A percentile compares a stretch with the other conserved stretches of the same genome.
Evolutionary conservation across 1,140 invertebrate genomes (phyloP).

Genomic region (Diorhabda carinulata): DNA sequence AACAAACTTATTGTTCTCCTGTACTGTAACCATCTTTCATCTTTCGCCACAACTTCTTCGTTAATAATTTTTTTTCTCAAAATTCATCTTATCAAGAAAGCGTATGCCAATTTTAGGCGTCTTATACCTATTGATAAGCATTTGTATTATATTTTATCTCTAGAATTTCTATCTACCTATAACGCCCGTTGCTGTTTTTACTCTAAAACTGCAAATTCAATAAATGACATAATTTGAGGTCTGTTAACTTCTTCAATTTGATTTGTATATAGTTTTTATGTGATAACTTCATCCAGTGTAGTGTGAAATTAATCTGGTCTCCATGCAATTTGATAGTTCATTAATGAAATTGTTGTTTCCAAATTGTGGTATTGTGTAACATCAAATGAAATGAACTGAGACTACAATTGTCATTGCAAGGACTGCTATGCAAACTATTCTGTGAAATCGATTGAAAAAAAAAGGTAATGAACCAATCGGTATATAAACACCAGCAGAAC

Average conservation of each 20-base stretch:
- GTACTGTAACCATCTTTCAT: too few species aligned
- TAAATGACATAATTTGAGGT: neutral
- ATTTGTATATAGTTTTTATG: slow-evolving; percentile 4
- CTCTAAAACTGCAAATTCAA: neutral
- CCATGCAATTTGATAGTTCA: slow-evolving; percentile 9
- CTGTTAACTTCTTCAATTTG: neutral
- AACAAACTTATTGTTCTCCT: too few species aligned
- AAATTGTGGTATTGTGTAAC: slow-evolving; percentile 4
- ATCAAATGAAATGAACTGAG: slow-evolving; percentile 3
- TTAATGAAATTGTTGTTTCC: slow-evolving; percentile 9
- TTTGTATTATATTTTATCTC: too few species aligned
- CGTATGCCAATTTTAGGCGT: too few species aligned
- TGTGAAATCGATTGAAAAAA: neutral
- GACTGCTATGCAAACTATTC: neutral
- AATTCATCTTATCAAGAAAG: too few species aligned
- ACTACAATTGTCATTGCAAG: neutral
- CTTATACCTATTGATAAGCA: too few species aligned
- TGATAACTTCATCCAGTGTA: neutral
- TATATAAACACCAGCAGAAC: too few species aligned
- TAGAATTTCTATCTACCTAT: too few species aligned
- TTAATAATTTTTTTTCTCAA: too few species aligned
- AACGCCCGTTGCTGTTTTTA: too few species aligned
- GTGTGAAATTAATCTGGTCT: slow-evolving; percentile 10
- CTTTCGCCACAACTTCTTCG: too few species aligned
- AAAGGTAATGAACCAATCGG: too few species aligned